These are phyloP conservation scores for Dioctria rufipes DNA, from an alignment of 2,888 invertebrate genomes.

Conservation along the genomic window DNA sequence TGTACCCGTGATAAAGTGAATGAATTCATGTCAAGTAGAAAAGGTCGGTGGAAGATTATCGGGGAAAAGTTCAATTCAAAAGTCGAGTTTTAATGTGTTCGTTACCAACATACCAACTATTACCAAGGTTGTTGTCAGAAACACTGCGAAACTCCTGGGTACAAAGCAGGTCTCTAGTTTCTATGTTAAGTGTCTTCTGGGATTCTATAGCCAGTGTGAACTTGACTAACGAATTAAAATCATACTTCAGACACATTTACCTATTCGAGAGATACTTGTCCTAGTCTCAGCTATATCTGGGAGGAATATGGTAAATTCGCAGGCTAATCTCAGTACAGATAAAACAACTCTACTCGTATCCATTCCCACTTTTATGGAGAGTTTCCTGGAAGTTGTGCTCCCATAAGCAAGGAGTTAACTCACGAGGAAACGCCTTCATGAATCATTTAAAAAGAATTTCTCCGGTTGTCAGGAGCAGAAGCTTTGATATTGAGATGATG, in stretches of 20 bases:
- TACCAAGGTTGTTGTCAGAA: conserved; percentile 6
- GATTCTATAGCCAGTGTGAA: conserved; percentile 19
- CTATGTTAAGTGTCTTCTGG: conserved; percentile 11
- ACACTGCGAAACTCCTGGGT: background rate
- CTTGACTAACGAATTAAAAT: conserved; percentile 46
- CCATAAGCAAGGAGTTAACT: conserved; percentile 35
- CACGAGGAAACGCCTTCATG: conserved; percentile 50
- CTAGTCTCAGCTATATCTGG: conserved; percentile 13
- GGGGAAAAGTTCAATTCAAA: background rate
- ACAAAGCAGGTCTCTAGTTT: conserved; percentile 32
- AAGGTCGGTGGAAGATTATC: background rate
- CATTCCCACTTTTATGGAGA: background rate
- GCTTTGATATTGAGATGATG: conserved; percentile 54
- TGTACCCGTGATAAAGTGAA: background rate
- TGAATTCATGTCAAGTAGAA: conserved; percentile 17
- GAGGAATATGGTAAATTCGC: conserved; percentile 16
- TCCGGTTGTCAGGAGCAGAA: conserved; percentile 49
- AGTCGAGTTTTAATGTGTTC: background rate
- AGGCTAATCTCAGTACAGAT: background rate
- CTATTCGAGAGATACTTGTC: conserved; percentile 33
- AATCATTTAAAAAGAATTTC: conserved; percentile 54
- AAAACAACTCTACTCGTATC: background rate
- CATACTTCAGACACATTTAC: conserved; percentile 36
- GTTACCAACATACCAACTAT: too few relatives aligned
- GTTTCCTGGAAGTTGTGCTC: conserved; percentile 4